These are phyloP conservation scores for Syngnathus acus DNA, from an alignment of 2,797 vertebrate genomes.

Conservation along the genomic window DNA sequence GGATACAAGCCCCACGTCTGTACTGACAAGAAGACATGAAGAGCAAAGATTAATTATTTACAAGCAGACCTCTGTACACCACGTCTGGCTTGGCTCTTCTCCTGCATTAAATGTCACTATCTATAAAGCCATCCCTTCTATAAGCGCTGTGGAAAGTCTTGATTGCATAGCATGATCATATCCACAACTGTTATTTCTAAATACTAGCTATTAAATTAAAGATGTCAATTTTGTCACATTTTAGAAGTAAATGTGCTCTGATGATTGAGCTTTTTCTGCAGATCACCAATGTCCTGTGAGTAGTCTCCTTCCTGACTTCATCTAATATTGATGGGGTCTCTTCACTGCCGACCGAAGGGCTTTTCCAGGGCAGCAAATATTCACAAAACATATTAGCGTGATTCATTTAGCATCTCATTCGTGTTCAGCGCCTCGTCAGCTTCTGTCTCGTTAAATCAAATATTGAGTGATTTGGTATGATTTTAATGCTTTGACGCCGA, in stretches of 20 bases:
- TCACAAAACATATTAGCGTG: slow-evolving; percentile 50
- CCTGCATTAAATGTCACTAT: slow-evolving; percentile 79
- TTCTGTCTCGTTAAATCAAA: slow-evolving; percentile 23
- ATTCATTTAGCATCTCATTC: slow-evolving; percentile 41
- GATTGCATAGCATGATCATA: slow-evolving; percentile 11
- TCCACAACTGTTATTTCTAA: not conserved
- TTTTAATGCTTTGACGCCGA: slow-evolving; percentile 30
- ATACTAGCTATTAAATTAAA: not conserved
- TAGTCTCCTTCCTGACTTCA: slow-evolving; percentile 43
- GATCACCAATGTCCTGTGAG: slow-evolving; percentile 55
- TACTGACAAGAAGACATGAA: slow-evolving; percentile 86
- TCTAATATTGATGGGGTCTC: slow-evolving; percentile 65
- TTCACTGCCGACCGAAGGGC: slow-evolving; percentile 29
- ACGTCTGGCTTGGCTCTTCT: slow-evolving; percentile 79
- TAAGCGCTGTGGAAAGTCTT: slow-evolving; percentile 33
- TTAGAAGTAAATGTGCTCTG: not conserved
- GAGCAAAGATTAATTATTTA: slow-evolving; percentile 87
- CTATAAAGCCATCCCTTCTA: slow-evolving; percentile 71
- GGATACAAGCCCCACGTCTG: slow-evolving; percentile 83
- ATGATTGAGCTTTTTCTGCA: slow-evolving; percentile 22
- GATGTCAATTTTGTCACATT: not conserved
- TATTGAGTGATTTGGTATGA: slow-evolving; percentile 15
- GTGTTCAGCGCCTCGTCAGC: slow-evolving; percentile 16
- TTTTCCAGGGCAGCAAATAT: slow-evolving; percentile 42
- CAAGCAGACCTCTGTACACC: slow-evolving; percentile 81